phyloP scores from a whole-genome alignment of 2,797 vertebrate species.

The Amniataba percoides region DNA sequence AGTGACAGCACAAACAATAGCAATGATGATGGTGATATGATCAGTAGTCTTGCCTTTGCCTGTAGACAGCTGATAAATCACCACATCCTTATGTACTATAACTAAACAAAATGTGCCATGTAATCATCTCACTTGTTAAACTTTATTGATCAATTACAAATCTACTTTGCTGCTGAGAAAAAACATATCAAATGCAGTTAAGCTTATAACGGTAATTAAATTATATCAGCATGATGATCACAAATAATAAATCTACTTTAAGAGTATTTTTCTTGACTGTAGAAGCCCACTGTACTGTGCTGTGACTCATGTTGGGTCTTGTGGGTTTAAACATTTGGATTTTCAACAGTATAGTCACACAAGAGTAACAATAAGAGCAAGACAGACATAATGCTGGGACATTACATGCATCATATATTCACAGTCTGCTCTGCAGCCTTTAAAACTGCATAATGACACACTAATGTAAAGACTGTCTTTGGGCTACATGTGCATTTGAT shows the following conservation, averaged over 20 bases:
- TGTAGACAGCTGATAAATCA: constrained; percentile 12
- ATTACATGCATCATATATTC: not conserved
- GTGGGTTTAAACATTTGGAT: not conserved
- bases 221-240: not conserved
- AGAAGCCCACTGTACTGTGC: not conserved
- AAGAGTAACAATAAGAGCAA: not conserved
- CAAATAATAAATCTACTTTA: constrained; percentile 2
- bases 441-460: not conserved
- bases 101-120: not conserved
- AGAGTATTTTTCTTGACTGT: not conserved
- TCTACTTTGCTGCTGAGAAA: not conserved
- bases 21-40: not conserved
- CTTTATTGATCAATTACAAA: constrained; percentile 11
- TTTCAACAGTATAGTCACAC: not conserved
- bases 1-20: not conserved
- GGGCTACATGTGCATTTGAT: not conserved
- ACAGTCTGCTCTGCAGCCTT: not conserved
- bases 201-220: not conserved
- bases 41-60: constrained; percentile 12
- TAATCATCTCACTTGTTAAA: not conserved
- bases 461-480: not conserved
- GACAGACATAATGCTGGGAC: not conserved
- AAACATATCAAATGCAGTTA: not conserved
- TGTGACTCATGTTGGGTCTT: not conserved
- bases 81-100: not conserved